Conservation (phyloP, 2,888 invertebrate species). For the Trichogramma evanescens region DNA sequence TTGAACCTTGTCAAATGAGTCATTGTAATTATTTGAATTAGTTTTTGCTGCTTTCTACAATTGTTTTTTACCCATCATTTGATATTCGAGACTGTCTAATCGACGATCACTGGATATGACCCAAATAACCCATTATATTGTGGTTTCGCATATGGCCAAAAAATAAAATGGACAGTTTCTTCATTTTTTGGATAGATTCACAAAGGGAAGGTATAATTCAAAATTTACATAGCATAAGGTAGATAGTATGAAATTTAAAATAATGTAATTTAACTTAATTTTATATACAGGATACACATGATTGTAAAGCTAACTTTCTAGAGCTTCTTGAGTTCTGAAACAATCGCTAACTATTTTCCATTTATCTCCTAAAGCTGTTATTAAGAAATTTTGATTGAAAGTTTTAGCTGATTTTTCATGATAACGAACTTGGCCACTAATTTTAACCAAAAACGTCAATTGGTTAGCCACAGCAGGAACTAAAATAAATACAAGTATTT, state of each 20-base stretch:
- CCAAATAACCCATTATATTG: too few relatives aligned
- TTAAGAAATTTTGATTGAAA: slow-evolving; percentile 79
- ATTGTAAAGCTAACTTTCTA: slow-evolving; percentile 25
- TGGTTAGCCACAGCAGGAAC: slow-evolving; percentile 72
- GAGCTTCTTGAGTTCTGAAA: slow-evolving; percentile 66
- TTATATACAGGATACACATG: background rate
- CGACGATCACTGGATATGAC: too few relatives aligned
- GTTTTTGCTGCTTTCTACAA: too few relatives aligned
- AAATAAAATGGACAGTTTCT: too few relatives aligned
- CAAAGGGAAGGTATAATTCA: background rate
- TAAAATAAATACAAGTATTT: slow-evolving; percentile 33
- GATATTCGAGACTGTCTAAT: too few relatives aligned
- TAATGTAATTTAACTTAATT: background rate
- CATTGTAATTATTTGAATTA: too few relatives aligned
- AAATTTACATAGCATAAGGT: background rate
- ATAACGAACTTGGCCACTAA: slow-evolving; percentile 75
- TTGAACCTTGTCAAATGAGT: too few relatives aligned
- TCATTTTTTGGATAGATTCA: too few relatives aligned
- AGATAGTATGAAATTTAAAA: background rate
- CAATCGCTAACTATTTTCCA: slow-evolving; percentile 92
- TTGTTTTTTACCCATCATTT: too few relatives aligned
- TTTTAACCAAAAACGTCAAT: slow-evolving; percentile 74
- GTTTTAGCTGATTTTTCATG: slow-evolving; percentile 54
- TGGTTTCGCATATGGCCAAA: too few relatives aligned
- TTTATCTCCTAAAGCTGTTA: slow-evolving; percentile 80